Evolutionary conservation across 2,888 invertebrate species (phyloP).

Genomic region (Drosophila mettleri): DNA sequence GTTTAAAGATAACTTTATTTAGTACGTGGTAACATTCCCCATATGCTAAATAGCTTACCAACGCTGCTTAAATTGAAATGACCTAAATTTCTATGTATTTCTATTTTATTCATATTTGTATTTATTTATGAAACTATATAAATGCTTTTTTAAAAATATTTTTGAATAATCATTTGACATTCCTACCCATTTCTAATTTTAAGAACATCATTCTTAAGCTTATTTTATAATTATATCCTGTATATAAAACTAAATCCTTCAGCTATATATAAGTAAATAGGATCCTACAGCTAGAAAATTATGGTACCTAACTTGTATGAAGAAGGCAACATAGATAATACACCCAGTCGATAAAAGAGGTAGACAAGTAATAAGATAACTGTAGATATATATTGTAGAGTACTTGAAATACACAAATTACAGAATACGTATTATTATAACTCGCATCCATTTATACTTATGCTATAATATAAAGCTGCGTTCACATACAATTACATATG

Average conservation of each 20-base stretch:
- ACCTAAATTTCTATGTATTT: slow-evolving; percentile 5
- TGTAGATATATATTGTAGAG: slow-evolving; percentile 77
- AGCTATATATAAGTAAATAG: slow-evolving; percentile 50
- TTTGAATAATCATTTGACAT: not conserved
- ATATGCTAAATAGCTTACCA: not conserved
- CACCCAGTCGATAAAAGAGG: slow-evolving; percentile 30
- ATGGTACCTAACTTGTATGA: slow-evolving; percentile 72
- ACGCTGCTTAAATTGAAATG: slow-evolving; percentile 14
- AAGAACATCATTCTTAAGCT: not conserved
- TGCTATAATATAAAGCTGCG: slow-evolving; percentile 26
- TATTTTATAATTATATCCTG: slow-evolving; percentile 46
- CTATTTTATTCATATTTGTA: slow-evolving; percentile 4
- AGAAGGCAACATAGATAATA: slow-evolving; percentile 46
- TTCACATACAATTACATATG: slow-evolving; percentile 46
- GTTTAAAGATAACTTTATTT: slow-evolving; percentile 49
- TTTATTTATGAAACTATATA: not conserved
- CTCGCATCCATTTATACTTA: slow-evolving; percentile 35
- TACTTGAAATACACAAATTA: slow-evolving; percentile 35
- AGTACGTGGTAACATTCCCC: slow-evolving; percentile 28
- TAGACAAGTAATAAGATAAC: slow-evolving; percentile 51
- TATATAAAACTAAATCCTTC: slow-evolving; percentile 60
- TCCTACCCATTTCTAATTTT: slow-evolving; percentile 4
- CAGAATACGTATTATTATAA: slow-evolving; percentile 29
- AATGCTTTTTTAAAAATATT: not conserved
- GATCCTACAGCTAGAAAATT: slow-evolving; percentile 66